Evolutionary conservation across 2,888 invertebrate species (phyloP).

Genomic region (Dermolepida albohirtum): DNA sequence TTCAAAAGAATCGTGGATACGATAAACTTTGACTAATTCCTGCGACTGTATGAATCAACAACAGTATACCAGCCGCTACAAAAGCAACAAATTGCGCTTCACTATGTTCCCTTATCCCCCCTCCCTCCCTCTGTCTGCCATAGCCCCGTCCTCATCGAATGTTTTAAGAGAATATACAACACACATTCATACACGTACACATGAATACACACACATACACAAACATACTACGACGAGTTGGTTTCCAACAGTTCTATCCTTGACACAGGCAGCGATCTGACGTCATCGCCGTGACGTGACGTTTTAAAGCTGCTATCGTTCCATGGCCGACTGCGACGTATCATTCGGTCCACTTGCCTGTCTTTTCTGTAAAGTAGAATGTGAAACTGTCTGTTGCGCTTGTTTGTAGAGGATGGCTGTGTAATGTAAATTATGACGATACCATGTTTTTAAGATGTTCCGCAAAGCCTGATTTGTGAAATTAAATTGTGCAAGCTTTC

Average conservation of each 20-base stretch:
- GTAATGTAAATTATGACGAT: background rate
- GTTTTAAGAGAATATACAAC: background rate
- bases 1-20: too few species aligned
- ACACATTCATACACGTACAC: conserved; percentile 12
- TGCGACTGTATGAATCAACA: too few species aligned
- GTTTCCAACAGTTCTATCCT: conserved; percentile 34
- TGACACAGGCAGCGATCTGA: conserved; percentile 37
- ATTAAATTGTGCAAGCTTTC: too few species aligned
- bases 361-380: background rate
- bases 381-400: conserved; percentile 7
- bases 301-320: conserved; percentile 36
- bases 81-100: background rate
- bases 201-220: background rate
- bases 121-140: background rate
- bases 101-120: background rate
- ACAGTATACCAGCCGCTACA: too few species aligned
- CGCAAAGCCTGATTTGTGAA: too few species aligned
- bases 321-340: conserved; percentile 26
- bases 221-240: conserved; percentile 19
- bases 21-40: too few species aligned
- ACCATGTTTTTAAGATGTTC: background rate
- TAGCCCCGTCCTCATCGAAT: background rate
- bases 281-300: conserved; percentile 34
- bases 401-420: background rate
- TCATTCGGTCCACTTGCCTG: background rate